Conservation (phyloP, 2,797 vertebrate species). For the Diglossa cyanea region DNA sequence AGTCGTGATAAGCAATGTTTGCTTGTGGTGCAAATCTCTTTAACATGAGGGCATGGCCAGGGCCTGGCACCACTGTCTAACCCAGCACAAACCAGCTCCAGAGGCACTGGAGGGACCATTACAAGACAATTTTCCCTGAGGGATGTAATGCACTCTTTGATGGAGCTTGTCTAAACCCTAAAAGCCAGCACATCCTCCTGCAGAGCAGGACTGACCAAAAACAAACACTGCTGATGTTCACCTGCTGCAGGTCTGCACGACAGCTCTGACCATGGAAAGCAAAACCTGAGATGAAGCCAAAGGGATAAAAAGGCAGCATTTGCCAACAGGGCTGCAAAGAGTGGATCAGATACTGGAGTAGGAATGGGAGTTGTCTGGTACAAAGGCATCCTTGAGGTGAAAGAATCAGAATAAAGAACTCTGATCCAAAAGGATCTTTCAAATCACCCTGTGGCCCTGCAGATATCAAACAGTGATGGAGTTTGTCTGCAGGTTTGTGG, state of each 20-base stretch:
- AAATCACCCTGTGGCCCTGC: not conserved
- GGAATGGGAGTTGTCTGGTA: not conserved
- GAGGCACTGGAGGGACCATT: not conserved
- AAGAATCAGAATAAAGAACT: not conserved
- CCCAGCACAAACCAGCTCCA: not conserved
- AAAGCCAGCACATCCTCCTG: not conserved
- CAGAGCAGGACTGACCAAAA: not conserved
- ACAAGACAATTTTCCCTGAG: not conserved
- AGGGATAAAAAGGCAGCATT: not conserved
- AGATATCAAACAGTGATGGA: not conserved
- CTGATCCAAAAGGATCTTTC: not conserved
- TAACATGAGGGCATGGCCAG: not conserved
- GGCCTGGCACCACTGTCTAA: not conserved
- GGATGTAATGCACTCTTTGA: accelerated
- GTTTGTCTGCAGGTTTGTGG: not conserved
- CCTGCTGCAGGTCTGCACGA: not conserved
- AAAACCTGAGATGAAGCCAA: not conserved
- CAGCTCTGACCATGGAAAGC: not conserved
- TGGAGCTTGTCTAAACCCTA: not conserved
- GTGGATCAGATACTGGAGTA: not conserved
- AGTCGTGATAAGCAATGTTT: conserved; percentile 45
- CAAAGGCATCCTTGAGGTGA: not conserved
- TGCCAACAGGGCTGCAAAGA: not conserved
- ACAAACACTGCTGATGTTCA: not conserved
- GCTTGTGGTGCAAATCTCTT: not conserved